These are phyloP conservation scores for Apteryx owenii DNA, from an alignment of 2,113 vertebrate genomes.

Conservation along the genomic window DNA sequence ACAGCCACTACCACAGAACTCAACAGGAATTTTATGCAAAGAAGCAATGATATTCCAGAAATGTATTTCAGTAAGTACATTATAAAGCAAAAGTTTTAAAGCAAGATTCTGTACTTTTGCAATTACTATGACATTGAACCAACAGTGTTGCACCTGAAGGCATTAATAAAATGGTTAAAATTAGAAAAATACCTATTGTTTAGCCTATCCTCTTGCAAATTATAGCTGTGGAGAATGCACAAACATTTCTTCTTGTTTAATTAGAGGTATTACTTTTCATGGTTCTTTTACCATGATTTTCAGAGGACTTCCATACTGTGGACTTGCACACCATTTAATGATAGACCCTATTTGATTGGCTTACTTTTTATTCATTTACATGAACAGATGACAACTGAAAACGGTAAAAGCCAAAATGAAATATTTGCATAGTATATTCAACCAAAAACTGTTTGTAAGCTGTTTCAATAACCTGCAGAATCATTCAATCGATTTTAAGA, in stretches of 20 bases:
- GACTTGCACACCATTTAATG: background rate
- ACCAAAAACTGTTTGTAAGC: background rate
- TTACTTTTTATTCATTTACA: background rate
- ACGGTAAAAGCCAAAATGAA: background rate
- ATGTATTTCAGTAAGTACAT: background rate
- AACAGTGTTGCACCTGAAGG: background rate
- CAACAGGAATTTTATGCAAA: background rate
- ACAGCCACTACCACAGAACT: background rate
- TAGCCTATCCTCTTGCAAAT: background rate
- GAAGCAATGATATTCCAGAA: background rate
- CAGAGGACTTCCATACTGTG: background rate
- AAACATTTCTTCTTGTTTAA: background rate
- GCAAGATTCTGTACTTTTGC: background rate
- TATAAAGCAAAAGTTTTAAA: background rate
- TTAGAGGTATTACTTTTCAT: background rate
- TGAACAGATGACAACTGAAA: background rate
- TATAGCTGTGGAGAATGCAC: background rate
- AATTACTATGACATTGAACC: background rate
- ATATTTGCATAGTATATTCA: background rate
- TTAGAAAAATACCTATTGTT: background rate
- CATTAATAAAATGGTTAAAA: background rate
- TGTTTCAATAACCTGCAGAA: background rate
- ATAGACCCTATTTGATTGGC: background rate
- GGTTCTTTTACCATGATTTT: background rate
- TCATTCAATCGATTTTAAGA: too few species aligned